phyloP scores from a whole-genome alignment of 1,140 invertebrate genomes.

The Macrobrachium nipponense region DNA sequence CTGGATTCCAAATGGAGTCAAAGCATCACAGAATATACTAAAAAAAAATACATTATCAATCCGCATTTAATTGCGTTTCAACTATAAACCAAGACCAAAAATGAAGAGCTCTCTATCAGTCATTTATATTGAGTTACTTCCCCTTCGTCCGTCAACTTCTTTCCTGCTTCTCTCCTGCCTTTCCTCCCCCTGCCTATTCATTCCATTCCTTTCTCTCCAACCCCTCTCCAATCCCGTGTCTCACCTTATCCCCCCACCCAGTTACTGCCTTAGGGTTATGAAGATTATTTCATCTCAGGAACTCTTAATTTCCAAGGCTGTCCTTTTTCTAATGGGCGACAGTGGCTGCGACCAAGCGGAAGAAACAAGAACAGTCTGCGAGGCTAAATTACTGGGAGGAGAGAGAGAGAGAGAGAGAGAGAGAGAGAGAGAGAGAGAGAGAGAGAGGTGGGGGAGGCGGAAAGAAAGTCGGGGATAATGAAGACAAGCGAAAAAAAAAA shows the following conservation, averaged over 20 bases:
- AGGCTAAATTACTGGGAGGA: not conserved
- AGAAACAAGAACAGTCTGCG: not conserved
- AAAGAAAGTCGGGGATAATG: not conserved
- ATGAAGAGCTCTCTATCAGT: not conserved
- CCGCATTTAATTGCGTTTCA: too few species aligned
- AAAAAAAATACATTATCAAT: too few species aligned
- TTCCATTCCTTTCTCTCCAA: not conserved
- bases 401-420: not conserved
- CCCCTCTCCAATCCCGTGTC: not conserved
- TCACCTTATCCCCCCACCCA: not conserved
- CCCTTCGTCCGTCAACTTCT: not conserved
- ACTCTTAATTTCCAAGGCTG: conserved; percentile 40
- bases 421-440: not conserved
- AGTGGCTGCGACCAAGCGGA: not conserved
- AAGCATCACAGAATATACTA: too few species aligned
- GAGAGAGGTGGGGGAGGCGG: not conserved
- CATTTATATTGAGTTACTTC: not conserved
- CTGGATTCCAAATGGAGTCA: too few species aligned
- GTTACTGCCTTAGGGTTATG: conserved; percentile 40
- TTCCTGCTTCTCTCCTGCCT: not conserved
- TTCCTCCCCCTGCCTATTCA: not conserved
- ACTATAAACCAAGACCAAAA: not conserved
- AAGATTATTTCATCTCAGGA: conserved; percentile 47
- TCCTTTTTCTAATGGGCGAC: not conserved
- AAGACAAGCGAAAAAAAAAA: not conserved